Evolutionary conservation across 2,113 vertebrate genomes (phyloP), one percentile per base, ranked within the genome.

Genomic region (Rhineura floridana): DNA sequence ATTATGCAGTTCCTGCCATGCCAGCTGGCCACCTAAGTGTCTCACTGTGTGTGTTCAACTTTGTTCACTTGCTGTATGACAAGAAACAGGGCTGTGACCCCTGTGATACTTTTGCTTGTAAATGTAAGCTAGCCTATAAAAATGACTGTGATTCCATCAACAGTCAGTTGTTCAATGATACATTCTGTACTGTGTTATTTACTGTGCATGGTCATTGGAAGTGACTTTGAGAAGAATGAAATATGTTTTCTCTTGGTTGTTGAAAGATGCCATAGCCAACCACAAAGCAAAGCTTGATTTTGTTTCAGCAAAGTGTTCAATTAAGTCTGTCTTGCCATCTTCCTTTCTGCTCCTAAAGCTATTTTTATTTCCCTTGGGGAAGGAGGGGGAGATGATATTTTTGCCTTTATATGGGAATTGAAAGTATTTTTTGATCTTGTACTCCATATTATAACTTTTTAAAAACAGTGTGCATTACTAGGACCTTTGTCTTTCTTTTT

Each of bases 71-170:
- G 95, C 93, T 90, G 79, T 90, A 86, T 77, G 95, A 97, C 96
- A 96, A 62, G 91, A 96, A 97, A 92, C 96, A 97, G 96, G 95
- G 93, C 96, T 96, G 83, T 94, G 97, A 97, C 96, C 96, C 91
- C 59, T 1, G 88, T 83, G 94, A 92, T 91, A 92, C 93, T 96
- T 93, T 85, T 94, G 95, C 96, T 96, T 96, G 96, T 97, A 97
- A 97, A 97, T 95, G 94, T 94, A 95, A 97, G 95, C 94, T 86
- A 4, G 72, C 90, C 96, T 95, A 90, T 97, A 97, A 97, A 97
- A 97, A 88, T 28, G 76, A 82, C 39, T 77, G 93, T 95, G 96
- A 96, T 95, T 96, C 96, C 91, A 2, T 96, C 96, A 96, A 92
- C 95, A 95, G 91, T 86, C 30, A 90, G 92, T n/a, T 89, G 89